Percentiles rank a stretch among this genome's conserved stretches.
phyloP scores from a whole-genome alignment of 2,888 invertebrate genomes.

The Gandaritis pyraliata region DNA sequence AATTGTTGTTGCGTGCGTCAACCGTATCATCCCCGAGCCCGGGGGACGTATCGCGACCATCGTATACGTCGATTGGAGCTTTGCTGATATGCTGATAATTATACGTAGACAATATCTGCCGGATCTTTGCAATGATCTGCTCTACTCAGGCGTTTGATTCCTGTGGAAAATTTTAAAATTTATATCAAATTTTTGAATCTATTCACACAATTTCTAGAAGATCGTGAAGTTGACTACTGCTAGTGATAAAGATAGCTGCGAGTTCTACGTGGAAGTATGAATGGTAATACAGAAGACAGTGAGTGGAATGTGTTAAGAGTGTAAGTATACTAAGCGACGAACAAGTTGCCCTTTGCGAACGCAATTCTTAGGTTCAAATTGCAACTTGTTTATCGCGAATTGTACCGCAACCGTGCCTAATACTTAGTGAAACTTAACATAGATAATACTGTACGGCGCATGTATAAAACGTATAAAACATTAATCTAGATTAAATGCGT shows the following conservation, averaged over 20 bases:
- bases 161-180: constrained; percentile 84
- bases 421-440: constrained; percentile 62
- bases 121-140: constrained; percentile 93
- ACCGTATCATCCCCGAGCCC: constrained; percentile 71
- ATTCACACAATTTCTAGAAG: constrained; percentile 48
- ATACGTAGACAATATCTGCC: constrained; percentile 90
- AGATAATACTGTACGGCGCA: constrained; percentile 76
- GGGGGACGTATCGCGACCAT: constrained; percentile 58
- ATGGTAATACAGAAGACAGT: constrained; percentile 57
- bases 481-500: constrained; percentile 80
- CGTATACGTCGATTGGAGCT: constrained; percentile 79
- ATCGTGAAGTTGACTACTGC: constrained; percentile 63
- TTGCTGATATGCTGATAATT: constrained; percentile 86
- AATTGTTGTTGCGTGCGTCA: constrained; percentile 71
- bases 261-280: constrained; percentile 67
- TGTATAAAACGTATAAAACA: constrained; percentile 74
- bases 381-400: neutral
- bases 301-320: constrained; percentile 61
- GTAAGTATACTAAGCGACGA: neutral
- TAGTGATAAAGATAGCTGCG: constrained; percentile 67
- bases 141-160: constrained; percentile 96
- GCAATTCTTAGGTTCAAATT: no score
- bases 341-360: neutral
- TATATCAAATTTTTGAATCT: constrained; percentile 66
- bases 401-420: constrained; percentile 49